Evolutionary conservation across 2,888 invertebrate genomes (phyloP).

Genomic region (Phyto melanocephala): DNA sequence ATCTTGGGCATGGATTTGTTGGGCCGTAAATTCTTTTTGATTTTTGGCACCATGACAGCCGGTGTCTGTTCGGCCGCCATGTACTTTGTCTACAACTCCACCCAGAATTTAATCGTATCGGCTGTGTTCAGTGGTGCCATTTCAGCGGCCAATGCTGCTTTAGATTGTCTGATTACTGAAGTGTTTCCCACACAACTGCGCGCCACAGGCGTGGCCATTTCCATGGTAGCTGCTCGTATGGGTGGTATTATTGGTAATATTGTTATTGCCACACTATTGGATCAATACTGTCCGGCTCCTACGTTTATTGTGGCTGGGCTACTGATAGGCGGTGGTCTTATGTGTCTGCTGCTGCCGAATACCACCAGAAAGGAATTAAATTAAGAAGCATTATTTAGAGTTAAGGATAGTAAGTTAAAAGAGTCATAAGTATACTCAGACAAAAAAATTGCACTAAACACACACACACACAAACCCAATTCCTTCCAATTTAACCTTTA

Average conservation of each 20-base stretch:
- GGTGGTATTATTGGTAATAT: constrained; percentile 87
- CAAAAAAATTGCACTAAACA: constrained; percentile 14
- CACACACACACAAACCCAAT: background rate
- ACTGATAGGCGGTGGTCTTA: constrained; percentile 91
- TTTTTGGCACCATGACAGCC: constrained; percentile 91
- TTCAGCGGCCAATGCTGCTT: constrained; percentile 92
- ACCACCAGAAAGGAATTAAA: constrained; percentile 88
- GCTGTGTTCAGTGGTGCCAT: constrained; percentile 93
- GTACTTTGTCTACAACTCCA: constrained; percentile 90
- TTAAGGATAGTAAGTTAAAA: background rate
- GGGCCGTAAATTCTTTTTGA: constrained; percentile 86
- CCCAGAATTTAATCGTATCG: constrained; percentile 89
- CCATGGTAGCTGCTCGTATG: constrained; percentile 92
- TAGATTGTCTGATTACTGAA: constrained; percentile 95
- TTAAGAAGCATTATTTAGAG: constrained; percentile 65
- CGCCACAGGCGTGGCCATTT: constrained; percentile 94
- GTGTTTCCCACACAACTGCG: constrained; percentile 94
- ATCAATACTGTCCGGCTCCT: constrained; percentile 93
- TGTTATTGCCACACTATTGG: constrained; percentile 92
- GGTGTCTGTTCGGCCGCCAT: constrained; percentile 90
- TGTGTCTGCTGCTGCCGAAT: constrained; percentile 93
- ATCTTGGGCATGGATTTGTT: constrained; percentile 90
- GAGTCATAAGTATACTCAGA: constrained; percentile 20
- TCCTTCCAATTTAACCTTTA: background rate
- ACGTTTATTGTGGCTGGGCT: constrained; percentile 93